phyloP scores from a whole-genome alignment of 2,797 vertebrate genomes.

The Spheniscus humboldti region DNA sequence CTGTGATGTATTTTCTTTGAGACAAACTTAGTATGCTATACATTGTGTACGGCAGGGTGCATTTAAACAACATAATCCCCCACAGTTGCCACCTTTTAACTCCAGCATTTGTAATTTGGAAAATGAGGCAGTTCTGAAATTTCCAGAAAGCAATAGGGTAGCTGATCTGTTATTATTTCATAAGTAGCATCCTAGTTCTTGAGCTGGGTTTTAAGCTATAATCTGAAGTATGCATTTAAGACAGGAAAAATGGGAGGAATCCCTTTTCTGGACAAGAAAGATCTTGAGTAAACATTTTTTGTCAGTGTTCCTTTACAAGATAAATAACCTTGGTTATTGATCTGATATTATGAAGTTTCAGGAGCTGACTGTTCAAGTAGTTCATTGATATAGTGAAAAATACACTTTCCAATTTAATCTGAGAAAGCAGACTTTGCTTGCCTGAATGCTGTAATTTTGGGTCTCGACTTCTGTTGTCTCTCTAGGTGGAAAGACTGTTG shows the following conservation, averaged over 20 bases:
- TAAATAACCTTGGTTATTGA: not conserved
- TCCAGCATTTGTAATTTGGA: not conserved
- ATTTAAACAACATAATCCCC: not conserved
- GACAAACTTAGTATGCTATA: not conserved
- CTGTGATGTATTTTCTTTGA: not conserved
- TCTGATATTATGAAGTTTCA: not conserved
- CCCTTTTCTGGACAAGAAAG: not conserved
- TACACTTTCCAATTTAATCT: not conserved
- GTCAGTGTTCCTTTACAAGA: not conserved
- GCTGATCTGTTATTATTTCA: not conserved
- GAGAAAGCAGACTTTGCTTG: not conserved
- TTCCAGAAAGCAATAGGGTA: not conserved
- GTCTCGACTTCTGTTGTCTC: not conserved
- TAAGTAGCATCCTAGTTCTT: not conserved
- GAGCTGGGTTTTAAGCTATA: not conserved
- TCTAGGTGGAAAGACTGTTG: not conserved
- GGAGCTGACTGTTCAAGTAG: not conserved
- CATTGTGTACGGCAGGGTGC: not conserved
- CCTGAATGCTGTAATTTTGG: not conserved
- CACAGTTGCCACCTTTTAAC: not conserved
- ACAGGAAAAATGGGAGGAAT: not conserved
- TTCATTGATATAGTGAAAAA: not conserved
- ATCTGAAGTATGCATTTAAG: not conserved
- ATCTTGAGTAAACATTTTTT: not conserved
- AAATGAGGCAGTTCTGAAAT: not conserved